Evolutionary conservation across 2,113 vertebrate genomes (phyloP).

Genomic region (Boulengeromyrus knoepffleri): DNA sequence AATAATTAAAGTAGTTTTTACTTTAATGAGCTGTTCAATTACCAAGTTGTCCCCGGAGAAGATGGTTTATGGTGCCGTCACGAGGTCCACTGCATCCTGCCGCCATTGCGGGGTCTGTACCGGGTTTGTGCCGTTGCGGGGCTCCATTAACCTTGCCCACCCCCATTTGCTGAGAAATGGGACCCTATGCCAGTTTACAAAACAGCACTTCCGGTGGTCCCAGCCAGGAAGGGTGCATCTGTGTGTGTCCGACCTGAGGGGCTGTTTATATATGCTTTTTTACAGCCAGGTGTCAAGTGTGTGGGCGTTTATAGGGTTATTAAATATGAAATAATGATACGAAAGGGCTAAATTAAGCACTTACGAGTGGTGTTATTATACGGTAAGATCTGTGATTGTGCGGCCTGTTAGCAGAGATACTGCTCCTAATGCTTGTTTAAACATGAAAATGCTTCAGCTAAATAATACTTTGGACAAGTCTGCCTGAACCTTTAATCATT

Average conservation of each 20-base stretch:
- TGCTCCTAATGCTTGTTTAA: neutral
- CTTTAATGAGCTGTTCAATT: constrained; percentile 92
- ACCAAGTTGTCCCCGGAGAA: constrained; percentile 75
- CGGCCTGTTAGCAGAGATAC: neutral
- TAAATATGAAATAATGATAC: neutral
- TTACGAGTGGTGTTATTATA: neutral
- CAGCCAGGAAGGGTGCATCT: neutral
- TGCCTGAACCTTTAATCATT: neutral
- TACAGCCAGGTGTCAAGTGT: neutral
- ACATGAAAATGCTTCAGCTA: neutral
- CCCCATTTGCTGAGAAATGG: constrained; percentile 65
- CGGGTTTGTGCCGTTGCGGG: constrained; percentile 65
- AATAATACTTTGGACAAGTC: neutral
- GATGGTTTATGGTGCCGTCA: constrained; percentile 70
- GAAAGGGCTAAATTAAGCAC: neutral
- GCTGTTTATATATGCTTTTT: neutral
- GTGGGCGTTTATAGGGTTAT: neutral
- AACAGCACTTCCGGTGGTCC: neutral
- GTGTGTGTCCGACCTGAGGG: neutral
- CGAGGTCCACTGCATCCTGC: constrained; percentile 44
- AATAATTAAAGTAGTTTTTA: constrained; percentile 80
- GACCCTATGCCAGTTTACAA: neutral
- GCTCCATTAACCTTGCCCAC: constrained; percentile 82
- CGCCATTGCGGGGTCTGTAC: constrained; percentile 24
- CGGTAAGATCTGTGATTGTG: neutral